Evolutionary conservation across 2,888 invertebrate genomes (phyloP), one percentile per base, ranked within the genome.

Genomic region (Thyatira batis): DNA sequence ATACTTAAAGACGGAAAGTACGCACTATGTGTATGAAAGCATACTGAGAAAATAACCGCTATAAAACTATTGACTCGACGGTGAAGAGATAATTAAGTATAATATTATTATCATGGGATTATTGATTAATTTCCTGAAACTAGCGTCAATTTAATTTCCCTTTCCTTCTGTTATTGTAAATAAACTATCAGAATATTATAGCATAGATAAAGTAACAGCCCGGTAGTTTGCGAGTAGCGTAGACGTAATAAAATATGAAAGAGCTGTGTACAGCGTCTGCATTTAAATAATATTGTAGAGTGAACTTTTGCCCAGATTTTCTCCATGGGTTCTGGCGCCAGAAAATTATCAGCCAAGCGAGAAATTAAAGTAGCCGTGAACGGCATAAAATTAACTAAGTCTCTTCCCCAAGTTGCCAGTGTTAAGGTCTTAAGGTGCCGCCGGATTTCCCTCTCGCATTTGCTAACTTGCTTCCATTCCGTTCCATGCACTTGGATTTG

Each of bases 281-380:
- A 80, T 82, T 85, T 78, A 78, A 84, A 81, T 80, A 82, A 75
- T 74, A 76, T 69, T 78, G 73, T 73, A 70, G 67, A 69, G 58
- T 74, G 69, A 82, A 84, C 75, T 84, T 73, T 81, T 69, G 67
- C 69, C 65, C 74, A 81, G 84, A 86, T 87, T 85, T 85, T 80
- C 82, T 84, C 71, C 78, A 78, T 79, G 80, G 79, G 71, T 77
- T 79, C 80, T 67, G 75, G 76, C 75, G 83, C 84, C 82, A 85
- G 85, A 80, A 84, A 87, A 89, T 89, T 89, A 88, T 89, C 85
- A 85, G 71, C 81, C 78, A 68, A 82, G 84, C 86, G 82, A 81
- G 84, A 84, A 87, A 89, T 89, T 88, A 84, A 90, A 89, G 86
- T 86, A 84, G 78, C 85, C 87, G 87, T 88, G 87, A 89, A 86